Percentiles rank a stretch among this genome's conserved stretches.
Evolutionary conservation across 2,888 invertebrate species (phyloP).

Genomic region (Adela reaumurella): DNA sequence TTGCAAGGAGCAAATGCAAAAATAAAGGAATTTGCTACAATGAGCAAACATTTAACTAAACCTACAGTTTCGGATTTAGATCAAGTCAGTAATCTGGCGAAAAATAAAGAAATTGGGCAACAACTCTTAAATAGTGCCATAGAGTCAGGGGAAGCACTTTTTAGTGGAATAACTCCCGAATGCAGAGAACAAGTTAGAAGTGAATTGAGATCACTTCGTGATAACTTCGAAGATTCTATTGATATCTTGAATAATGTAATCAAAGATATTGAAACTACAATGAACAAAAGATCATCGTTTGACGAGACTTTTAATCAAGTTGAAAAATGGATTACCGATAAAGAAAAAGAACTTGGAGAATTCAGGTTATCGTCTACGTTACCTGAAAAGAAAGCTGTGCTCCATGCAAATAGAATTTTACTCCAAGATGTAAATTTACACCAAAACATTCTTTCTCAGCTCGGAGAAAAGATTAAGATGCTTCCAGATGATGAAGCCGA

Average conservation of each 20-base stretch:
- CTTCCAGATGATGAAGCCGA: conserved; percentile 78
- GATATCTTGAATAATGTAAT: conserved; percentile 81
- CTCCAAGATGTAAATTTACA: conserved; percentile 85
- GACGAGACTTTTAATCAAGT: conserved; percentile 90
- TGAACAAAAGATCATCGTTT: conserved; percentile 88
- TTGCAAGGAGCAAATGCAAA: conserved; percentile 70
- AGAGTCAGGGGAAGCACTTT: conserved; percentile 84
- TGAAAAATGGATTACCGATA: conserved; percentile 81
- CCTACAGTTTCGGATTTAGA: conserved; percentile 73
- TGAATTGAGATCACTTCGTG: conserved; percentile 75
- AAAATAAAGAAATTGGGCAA: conserved; percentile 77
- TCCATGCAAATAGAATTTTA: conserved; percentile 76
- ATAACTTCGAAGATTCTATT: conserved; percentile 78
- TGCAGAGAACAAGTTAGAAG: conserved; percentile 81
- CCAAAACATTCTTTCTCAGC: conserved; percentile 76
- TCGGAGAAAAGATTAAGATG: conserved; percentile 76
- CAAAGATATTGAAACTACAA: conserved; percentile 82
- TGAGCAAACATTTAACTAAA: conserved; percentile 69
- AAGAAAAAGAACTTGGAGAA: conserved; percentile 68
- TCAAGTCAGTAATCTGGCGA: conserved; percentile 69
- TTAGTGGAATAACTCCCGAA: conserved; percentile 81
- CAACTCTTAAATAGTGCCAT: conserved; percentile 72
- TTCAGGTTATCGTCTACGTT: conserved; percentile 73
- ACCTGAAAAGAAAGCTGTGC: conserved; percentile 83
- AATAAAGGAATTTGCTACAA: conserved; percentile 67